phyloP scores from a whole-genome alignment of 2,888 invertebrate genomes.

The Serripes groenlandicus region DNA sequence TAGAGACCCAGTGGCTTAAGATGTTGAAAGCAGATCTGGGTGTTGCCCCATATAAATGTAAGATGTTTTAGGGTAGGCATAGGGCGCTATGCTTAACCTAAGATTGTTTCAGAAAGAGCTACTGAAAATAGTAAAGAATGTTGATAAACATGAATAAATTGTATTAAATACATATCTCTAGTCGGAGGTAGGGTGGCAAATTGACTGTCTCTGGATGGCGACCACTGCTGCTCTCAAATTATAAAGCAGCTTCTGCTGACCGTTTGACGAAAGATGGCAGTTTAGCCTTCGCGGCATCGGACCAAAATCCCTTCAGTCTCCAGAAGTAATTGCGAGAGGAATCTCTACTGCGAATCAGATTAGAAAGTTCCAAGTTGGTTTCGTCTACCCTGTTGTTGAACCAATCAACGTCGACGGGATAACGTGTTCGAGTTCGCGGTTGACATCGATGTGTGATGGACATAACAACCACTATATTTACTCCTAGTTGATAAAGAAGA shows the following conservation, averaged over 20 bases:
- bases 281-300: not conserved
- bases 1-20: no score
- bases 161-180: no score
- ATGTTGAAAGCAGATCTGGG: no score
- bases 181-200: no score
- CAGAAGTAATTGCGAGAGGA: not conserved
- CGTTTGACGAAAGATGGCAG: not conserved
- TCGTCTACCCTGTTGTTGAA: constrained; percentile 12
- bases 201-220: not conserved
- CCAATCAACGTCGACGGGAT: not conserved
- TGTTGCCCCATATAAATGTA: no score
- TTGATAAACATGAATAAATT: no score
- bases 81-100: no score
- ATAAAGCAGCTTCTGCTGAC: not conserved
- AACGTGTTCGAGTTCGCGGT: not conserved
- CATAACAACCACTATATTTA: not conserved
- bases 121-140: no score
- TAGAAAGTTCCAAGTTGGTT: no score
- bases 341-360: no score
- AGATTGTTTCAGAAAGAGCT: no score
- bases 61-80: no score
- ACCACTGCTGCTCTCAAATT: constrained; percentile 16
- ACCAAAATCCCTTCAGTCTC: constrained; percentile 11
- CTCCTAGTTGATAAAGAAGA: not conserved
- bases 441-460: not conserved